Evolutionary conservation across 2,113 vertebrate genomes (phyloP).

Genomic region (Clarias magur): DNA sequence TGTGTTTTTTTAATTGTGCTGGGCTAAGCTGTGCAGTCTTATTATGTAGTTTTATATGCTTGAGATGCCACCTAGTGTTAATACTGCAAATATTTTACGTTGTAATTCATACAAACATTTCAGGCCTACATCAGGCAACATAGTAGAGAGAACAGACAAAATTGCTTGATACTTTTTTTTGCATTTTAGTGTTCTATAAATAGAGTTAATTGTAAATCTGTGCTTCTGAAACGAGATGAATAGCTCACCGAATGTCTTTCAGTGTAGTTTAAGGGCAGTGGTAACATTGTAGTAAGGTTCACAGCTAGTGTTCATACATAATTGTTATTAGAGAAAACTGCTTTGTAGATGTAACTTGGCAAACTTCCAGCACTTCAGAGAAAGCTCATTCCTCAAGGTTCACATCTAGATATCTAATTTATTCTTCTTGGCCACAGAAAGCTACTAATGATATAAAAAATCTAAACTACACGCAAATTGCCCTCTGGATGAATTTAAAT

Average conservation of each 20-base stretch:
- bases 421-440: not conserved
- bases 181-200: not conserved
- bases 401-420: not conserved
- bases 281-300: not conserved
- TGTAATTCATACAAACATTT: not conserved
- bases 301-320: not conserved
- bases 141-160: not conserved
- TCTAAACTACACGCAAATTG: not conserved
- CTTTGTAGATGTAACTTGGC: not conserved
- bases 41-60: not conserved
- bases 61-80: constrained; percentile 35
- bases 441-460: not conserved
- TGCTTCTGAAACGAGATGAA: not conserved
- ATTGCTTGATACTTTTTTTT: not conserved
- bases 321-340: not conserved
- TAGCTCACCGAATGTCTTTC: not conserved
- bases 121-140: not conserved
- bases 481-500: not conserved
- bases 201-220: not conserved
- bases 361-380: not conserved
- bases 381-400: not conserved
- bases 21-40: not conserved
- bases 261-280: not conserved
- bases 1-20: not conserved
- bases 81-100: not conserved